Base-by-base conservation (phyloP, 2,888 invertebrate species). In the Macrophya annulata region DNA sequence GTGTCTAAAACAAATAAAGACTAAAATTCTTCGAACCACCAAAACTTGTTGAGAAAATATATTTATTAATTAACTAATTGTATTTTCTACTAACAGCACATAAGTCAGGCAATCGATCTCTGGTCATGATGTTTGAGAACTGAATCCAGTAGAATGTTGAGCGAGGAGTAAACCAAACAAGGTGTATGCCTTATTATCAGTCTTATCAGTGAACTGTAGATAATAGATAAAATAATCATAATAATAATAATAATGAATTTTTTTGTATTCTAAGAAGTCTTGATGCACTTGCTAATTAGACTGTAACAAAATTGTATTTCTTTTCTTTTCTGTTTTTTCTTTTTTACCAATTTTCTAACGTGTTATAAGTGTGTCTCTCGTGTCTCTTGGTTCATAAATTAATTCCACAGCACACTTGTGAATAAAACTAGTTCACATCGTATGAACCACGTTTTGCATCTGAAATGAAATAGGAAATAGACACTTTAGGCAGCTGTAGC, bases 41-140 rank as follows among this genome's bases (percentile, higher is more conserved):
- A 59, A 51, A 51, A 31, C 84, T 85, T 72, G 77, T 85, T 40
- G 9, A 81, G 65, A 86, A 81, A 48, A 43, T 40, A 8, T 65
- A 77, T 48, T 5, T 71, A 40, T 9, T 31, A 4, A 59, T 12
- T 17, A 25, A 8, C 55, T n/a, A 79, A 85, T 65, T 74, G n/a
- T 59, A 25, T 59, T 51, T 31, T 43, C 87, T 88, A 93, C 93
- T 90, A 90, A 93, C 93, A 37, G 91, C 91, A 88, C 88, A 90
- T 87, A 93, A 90, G 86, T 93, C 93, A 21, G 90, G 89, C 88
- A 93, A 89, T 84, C 93, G 92, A 89, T 93, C 93, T 85, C 93
- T 92, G 68, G 92, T 90, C 93, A 93, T 93, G 89, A 86, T 91
- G 87, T 87, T 62, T 87, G 88, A 85, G 86, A 79, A 68, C 84